Evolutionary conservation across 2,797 vertebrate genomes (phyloP).

Genomic region (Okamejei kenojei): DNA sequence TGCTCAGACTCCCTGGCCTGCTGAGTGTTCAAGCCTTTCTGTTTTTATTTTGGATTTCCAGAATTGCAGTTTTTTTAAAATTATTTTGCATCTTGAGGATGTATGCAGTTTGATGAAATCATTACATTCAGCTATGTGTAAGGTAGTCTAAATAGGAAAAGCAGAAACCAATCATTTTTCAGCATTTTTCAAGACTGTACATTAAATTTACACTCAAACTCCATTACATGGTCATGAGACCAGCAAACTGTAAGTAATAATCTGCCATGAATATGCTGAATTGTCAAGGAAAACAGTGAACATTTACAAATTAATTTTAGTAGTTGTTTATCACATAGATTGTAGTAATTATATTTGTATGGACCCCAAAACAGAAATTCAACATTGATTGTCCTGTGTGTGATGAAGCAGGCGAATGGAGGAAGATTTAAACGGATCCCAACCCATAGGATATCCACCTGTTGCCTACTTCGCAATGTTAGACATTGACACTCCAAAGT

Average conservation of each 20-base stretch:
- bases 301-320: neutral
- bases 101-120: neutral
- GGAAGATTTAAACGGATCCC: neutral
- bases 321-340: neutral
- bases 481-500: too few relatives aligned
- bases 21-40: too few relatives aligned
- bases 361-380: neutral
- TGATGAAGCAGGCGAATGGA: too few relatives aligned
- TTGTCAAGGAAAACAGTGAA: neutral
- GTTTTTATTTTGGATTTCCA: too few relatives aligned
- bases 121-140: neutral
- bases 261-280: neutral
- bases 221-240: neutral
- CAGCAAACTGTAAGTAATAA: neutral
- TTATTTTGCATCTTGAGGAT: neutral
- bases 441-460: neutral
- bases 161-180: neutral
- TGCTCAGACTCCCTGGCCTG: too few relatives aligned
- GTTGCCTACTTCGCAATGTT: too few relatives aligned
- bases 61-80: too few relatives aligned
- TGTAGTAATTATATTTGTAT: neutral
- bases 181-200: neutral
- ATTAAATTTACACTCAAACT: neutral
- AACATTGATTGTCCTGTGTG: neutral
- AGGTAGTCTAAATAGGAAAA: neutral